Percentiles rank a stretch among this genome's conserved stretches.
These are phyloP conservation scores for Rhinogobio ventralis DNA, from an alignment of 2,797 vertebrate genomes.

Conservation along the genomic window DNA sequence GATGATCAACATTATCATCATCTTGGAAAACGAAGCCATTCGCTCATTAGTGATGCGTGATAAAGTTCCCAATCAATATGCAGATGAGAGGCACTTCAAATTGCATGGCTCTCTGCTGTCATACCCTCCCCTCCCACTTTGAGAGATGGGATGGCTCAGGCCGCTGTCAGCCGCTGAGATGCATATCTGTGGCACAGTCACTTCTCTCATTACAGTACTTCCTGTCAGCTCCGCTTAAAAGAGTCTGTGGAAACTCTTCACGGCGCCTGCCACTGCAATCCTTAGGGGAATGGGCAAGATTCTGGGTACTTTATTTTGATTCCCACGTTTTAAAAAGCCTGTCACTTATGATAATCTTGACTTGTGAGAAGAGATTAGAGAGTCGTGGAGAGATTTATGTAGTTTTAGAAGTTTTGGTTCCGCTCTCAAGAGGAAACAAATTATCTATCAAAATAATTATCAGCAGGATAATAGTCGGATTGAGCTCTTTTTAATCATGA, in stretches of 20 bases:
- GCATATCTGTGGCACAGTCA: slow-evolving; percentile 42
- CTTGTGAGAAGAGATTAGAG: slow-evolving; percentile 36
- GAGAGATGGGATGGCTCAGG: slow-evolving; percentile 44
- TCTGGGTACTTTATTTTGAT: slow-evolving; percentile 41
- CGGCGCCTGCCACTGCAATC: slow-evolving; percentile 37
- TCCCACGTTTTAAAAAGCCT: slow-evolving; percentile 44
- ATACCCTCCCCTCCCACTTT: slow-evolving; percentile 50
- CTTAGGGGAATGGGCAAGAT: slow-evolving; percentile 45
- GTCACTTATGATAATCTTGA: slow-evolving; percentile 40
- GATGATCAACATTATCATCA: slow-evolving; percentile 74
- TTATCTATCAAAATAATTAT: slow-evolving; percentile 17
- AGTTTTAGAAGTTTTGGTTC: slow-evolving; percentile 24
- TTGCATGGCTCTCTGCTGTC: slow-evolving; percentile 68
- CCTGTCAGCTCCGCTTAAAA: slow-evolving; percentile 56
- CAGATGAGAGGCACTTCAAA: slow-evolving; percentile 76
- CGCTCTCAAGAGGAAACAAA: slow-evolving; percentile 2
- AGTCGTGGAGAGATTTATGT: neutral
- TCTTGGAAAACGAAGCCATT: slow-evolving; percentile 64
- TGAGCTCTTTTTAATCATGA: slow-evolving; percentile 32
- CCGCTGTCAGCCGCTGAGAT: slow-evolving; percentile 43
- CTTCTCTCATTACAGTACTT: slow-evolving; percentile 48
- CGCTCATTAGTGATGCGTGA: slow-evolving; percentile 77
- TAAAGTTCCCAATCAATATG: slow-evolving; percentile 82
- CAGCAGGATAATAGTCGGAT: slow-evolving; percentile 9
- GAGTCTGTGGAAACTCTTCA: slow-evolving; percentile 34